phyloP scores from a whole-genome alignment of 2,797 vertebrate genomes.

The Sebastes reedi region DNA sequence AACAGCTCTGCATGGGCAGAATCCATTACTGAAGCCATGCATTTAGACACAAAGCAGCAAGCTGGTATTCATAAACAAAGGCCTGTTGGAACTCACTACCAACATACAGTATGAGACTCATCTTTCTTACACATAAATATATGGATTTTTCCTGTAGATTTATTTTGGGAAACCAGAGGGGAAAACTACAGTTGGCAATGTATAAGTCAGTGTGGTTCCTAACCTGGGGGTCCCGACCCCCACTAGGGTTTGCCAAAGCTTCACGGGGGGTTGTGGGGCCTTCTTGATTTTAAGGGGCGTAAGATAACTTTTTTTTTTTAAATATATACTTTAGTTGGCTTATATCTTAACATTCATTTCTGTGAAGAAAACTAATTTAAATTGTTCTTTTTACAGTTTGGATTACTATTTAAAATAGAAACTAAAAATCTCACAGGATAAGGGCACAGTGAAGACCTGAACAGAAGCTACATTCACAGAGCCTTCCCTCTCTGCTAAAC shows the following conservation, averaged over 20 bases:
- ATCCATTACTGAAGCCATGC: constrained; percentile 26
- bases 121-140: neutral
- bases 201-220: neutral
- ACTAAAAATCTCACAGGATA: neutral
- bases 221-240: neutral
- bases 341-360: neutral
- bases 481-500: neutral
- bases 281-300: neutral
- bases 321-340: neutral
- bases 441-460: too few relatives aligned
- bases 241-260: neutral
- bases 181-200: neutral
- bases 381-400: neutral
- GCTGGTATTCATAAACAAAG: constrained; percentile 26
- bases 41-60: constrained; percentile 15
- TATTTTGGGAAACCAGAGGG: neutral
- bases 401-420: neutral
- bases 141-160: neutral
- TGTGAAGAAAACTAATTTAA: neutral
- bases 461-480: too few relatives aligned
- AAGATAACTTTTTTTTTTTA: neutral
- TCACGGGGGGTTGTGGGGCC: neutral
- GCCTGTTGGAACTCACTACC: neutral
- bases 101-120: neutral
- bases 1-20: constrained; percentile 37